Evolutionary conservation across 2,113 vertebrate species (phyloP), one percentile per base, ranked within the genome.

Genomic region (Paedocypris sp.): DNA sequence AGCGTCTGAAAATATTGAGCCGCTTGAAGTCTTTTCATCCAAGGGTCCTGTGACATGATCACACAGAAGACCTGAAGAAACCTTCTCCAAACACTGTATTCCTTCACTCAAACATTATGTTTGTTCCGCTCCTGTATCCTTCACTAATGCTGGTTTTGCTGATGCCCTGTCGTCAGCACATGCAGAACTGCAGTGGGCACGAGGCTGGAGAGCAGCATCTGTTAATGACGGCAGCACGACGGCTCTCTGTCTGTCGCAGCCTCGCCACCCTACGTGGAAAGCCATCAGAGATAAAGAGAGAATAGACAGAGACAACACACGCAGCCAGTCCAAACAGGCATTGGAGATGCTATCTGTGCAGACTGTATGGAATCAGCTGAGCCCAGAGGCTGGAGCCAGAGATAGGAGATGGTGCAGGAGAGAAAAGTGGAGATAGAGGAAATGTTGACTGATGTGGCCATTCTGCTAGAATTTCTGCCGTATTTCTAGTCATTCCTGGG

Each of bases 271-370:
- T 18, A 41, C 48, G 50, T 58, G 9, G 31, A 71, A 69, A 61
- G 58, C 23, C 43, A 59, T 68, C 48, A 43, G 51, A 67, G 74
- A 76, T 71, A 73, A 71, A 66, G 5, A 10, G 18, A 52, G 58
- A 61, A 63, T 18, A 66, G 66, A 68, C 64, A 52, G 43, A 67
- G 62, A 65, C 71, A 69, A 67, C 68, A 45, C 60, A 35, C 29
- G 15, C 63, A 58, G 49, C 39, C 67, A 71, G 74, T 71, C 74
- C 66, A 63, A 76, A 71, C 74, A 69, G 12, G 16, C 54, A 71
- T n/a, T 19, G 58, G 35, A 69, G 74, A 76, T 76, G 51, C 15
- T 73, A 73, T 76, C 74, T 50, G 52, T 5, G 13, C 20, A 33
- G 51, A 53, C 49, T 56, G 38, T 31, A 39, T 58, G 53, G 33